Base-by-base conservation (phyloP, 2,113 vertebrate genomes). In the Ptilonorhynchus violaceus region DNA sequence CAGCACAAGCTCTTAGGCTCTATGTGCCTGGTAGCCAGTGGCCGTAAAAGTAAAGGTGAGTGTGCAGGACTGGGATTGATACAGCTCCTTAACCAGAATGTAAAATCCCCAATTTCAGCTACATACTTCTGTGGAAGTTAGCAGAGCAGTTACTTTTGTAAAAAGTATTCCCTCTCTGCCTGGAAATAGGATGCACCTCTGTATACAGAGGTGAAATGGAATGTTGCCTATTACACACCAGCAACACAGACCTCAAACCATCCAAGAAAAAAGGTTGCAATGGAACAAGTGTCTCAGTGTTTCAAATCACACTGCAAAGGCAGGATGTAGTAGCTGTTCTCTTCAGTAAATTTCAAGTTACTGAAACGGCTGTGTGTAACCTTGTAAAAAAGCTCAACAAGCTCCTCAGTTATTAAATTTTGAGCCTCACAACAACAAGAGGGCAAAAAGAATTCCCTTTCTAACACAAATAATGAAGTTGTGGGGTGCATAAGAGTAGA, bases 51-150 rank as follows among this genome's bases (percentile, higher is more conserved):
- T 46, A 42, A 59, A 93, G 39, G 63, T 88, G 53, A 58, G 21
- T 11, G 10, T 75, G 49, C n/a, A 63, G 46, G 55, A 16, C 13
- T 46, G 44, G 49, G 28, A 11, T 30, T 63, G 25, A 30, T 46
- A 1, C 11, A 33, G 19, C 33, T 72, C 21, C 49, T 76, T 41
- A 73, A 80, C 5, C 7, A 13, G 37, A 24, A 17, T 14, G 16
- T 68, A 37, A 62, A 81, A 12, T 73, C 1, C 0, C 31, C 11
- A 1, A 15, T 86, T 86, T 37, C 42, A 69, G n/a, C 50, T 31
- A 0, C 1, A 0, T 31, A 20, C 10, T 80, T 55, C 44, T 62
- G 56, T 35, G 47, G 7, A 35, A 66, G 24, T 33, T 82, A 59
- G 42, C 23, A 35, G 18, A 59, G 44, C 30, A 30, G 2, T 39